Conservation (phyloP, 2,888 invertebrate species). For the Syritta pipiens region DNA sequence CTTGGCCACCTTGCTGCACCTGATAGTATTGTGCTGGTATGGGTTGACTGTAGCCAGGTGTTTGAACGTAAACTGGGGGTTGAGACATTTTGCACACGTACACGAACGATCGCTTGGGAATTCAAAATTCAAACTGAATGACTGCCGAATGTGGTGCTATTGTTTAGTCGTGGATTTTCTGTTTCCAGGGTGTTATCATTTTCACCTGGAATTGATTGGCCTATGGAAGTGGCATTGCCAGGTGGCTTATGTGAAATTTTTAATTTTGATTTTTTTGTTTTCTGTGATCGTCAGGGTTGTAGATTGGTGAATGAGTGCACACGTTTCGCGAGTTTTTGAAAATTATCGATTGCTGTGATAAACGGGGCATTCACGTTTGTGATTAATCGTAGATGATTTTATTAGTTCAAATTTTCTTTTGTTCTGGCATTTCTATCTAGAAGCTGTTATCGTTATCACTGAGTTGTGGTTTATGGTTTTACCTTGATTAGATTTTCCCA, state of each 20-base stretch:
- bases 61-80: slow-evolving; percentile 53
- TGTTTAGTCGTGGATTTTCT: neutral
- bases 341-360: too few relatives aligned
- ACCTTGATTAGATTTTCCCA: too few relatives aligned
- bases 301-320: too few relatives aligned
- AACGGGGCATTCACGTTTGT: too few relatives aligned
- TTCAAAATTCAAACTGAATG: slow-evolving; percentile 24
- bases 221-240: neutral
- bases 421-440: too few relatives aligned
- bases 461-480: too few relatives aligned
- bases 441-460: too few relatives aligned
- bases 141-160: neutral
- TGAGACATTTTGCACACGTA: slow-evolving; percentile 33
- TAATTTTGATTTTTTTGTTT: neutral
- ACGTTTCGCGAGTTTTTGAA: too few relatives aligned
- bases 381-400: too few relatives aligned
- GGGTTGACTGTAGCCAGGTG: slow-evolving; percentile 49
- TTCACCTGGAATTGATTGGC: slow-evolving; percentile 4
- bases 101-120: slow-evolving; percentile 1
- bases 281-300: neutral
- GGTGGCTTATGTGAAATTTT: slow-evolving; percentile 4
- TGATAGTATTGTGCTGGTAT: slow-evolving; percentile 50
- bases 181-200: slow-evolving; percentile 19
- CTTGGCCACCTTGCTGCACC: slow-evolving; percentile 8
- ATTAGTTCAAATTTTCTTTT: too few relatives aligned